phyloP scores from a whole-genome alignment of 2,888 invertebrate species.

The Drosophila ezoana region DNA sequence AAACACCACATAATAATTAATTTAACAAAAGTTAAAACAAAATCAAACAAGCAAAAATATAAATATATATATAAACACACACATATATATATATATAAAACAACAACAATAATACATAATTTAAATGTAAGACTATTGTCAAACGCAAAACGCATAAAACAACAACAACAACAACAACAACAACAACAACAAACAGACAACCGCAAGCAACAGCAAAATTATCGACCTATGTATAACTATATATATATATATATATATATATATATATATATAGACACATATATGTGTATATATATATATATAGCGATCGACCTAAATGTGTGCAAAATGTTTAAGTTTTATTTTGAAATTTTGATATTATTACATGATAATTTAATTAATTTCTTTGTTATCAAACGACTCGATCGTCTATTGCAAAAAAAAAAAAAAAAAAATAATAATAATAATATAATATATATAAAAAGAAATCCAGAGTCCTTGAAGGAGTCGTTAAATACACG shows the following conservation, averaged over 20 bases:
- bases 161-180: conserved; percentile 18
- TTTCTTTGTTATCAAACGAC: conserved; percentile 55
- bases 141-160: conserved; percentile 34
- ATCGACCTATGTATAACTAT: conserved; percentile 21
- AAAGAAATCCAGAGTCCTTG: background rate
- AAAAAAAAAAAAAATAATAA: too few relatives aligned
- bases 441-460: too few relatives aligned
- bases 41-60: conserved; percentile 23
- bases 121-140: conserved; percentile 64
- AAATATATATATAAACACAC: conserved; percentile 1
- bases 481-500: conserved; percentile 2
- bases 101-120: conserved; percentile 46
- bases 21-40: conserved; percentile 46
- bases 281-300: conserved; percentile 16
- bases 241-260: conserved; percentile 15
- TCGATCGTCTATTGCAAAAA: conserved; percentile 31
- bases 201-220: conserved; percentile 36
- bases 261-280: conserved; percentile 8
- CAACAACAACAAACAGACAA: conserved; percentile 17
- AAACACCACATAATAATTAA: conserved; percentile 41
- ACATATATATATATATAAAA: conserved; percentile 9
- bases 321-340: conserved; percentile 54
- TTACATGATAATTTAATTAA: conserved; percentile 57
- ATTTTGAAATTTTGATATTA: conserved; percentile 62
- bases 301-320: conserved; percentile 9